Evolutionary conservation across 2,113 vertebrate species (phyloP).

Genomic region (Coregonus clupeaformis): DNA sequence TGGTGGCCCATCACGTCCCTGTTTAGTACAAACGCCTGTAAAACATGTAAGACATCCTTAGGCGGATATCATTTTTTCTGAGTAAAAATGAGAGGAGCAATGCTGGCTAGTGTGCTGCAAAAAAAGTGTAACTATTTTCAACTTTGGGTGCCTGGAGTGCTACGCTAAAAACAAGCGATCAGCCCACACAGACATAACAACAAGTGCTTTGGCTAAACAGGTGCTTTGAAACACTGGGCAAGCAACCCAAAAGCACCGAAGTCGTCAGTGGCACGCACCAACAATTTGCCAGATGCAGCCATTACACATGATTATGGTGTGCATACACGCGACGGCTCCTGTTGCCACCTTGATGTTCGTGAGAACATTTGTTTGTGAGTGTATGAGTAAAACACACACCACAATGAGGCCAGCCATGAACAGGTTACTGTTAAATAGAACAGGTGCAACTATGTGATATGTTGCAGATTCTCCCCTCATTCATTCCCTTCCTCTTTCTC

Average conservation of each 20-base stretch:
- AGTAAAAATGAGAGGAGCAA: neutral
- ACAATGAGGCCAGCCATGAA: constrained; percentile 15
- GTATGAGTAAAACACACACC: neutral
- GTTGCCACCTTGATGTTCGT: constrained; percentile 25
- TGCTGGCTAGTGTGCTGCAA: too few species aligned
- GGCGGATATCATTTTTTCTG: neutral
- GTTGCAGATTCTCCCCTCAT: constrained; percentile 45
- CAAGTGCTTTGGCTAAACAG: constrained; percentile 27
- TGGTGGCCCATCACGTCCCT: neutral
- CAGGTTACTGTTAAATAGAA: constrained; percentile 17
- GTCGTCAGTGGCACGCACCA: constrained; percentile 23
- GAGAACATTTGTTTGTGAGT: constrained; percentile 36
- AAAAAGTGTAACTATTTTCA: neutral
- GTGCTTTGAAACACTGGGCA: constrained; percentile 35
- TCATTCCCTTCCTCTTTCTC: constrained; percentile 30
- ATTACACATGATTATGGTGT: constrained; percentile 38
- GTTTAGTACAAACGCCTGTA: neutral
- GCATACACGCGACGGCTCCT: constrained; percentile 55
- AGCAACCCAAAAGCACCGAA: neutral
- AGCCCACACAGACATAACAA: too few species aligned
- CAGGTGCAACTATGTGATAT: constrained; percentile 35
- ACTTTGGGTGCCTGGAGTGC: neutral
- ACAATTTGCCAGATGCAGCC: constrained; percentile 49
- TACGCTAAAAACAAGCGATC: too few species aligned
- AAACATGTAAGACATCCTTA: neutral